These are phyloP conservation scores for Aldrovandia affinis DNA, from an alignment of 2,797 vertebrate species.

Conservation along the genomic window DNA sequence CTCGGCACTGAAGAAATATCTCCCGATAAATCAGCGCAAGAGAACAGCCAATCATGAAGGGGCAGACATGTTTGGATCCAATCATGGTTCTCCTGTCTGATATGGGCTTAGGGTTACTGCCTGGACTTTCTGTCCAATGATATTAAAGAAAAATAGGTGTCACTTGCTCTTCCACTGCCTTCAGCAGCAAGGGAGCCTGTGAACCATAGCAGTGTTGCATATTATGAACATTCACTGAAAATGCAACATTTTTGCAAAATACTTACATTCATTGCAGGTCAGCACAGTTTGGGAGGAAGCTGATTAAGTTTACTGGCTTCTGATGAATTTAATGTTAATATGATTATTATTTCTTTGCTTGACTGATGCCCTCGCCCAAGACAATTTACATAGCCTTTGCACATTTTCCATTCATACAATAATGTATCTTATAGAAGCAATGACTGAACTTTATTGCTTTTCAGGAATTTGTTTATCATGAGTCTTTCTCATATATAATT, in stretches of 20 bases:
- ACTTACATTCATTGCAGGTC: not conserved
- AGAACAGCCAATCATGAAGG: not conserved
- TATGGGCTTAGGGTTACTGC: not conserved
- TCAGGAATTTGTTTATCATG: no score
- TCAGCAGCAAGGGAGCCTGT: not conserved
- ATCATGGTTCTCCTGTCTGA: not conserved
- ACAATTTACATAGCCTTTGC: no score
- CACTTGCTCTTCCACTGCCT: not conserved
- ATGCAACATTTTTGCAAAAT: not conserved
- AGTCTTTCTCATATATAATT: no score
- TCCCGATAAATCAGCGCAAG: not conserved
- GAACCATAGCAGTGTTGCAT: not conserved
- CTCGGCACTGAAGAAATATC: not conserved
- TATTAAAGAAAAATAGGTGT: not conserved
- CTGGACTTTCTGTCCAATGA: not conserved
- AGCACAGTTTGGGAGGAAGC: no score
- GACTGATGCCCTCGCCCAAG: no score
- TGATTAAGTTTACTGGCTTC: no score
- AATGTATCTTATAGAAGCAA: no score
- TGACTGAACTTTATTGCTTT: no score
- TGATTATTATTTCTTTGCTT: no score
- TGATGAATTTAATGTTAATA: no score
- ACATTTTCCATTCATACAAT: no score
- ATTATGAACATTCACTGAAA: not conserved
- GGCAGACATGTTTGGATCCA: not conserved